A percentile compares a stretch with the other conserved stretches of the same genome.
Conservation (phyloP, 2,888 invertebrate species). For the Heliconius aoede region DNA sequence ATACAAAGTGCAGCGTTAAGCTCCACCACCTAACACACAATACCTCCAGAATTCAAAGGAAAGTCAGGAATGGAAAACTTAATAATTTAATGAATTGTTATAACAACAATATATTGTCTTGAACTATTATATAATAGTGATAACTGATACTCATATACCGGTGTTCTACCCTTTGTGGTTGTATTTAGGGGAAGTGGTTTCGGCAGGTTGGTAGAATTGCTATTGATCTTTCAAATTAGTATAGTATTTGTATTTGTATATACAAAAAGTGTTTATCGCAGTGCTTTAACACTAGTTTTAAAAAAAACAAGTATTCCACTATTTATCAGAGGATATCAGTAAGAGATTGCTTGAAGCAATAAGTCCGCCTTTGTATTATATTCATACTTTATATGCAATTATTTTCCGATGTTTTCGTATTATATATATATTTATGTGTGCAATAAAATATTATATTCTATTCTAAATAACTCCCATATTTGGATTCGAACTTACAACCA, state of each 20-base stretch:
- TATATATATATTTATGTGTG: neutral
- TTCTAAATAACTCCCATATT: neutral
- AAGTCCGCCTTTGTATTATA: neutral
- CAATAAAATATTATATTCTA: neutral
- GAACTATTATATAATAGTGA: neutral
- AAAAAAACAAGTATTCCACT: too few relatives aligned
- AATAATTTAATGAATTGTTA: too few relatives aligned
- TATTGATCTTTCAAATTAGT: slow-evolving; percentile 9
- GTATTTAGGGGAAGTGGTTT: slow-evolving; percentile 16
- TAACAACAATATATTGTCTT: neutral
- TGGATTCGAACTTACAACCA: neutral
- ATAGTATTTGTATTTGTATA: neutral
- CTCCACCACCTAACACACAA: too few relatives aligned
- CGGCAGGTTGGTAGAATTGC: slow-evolving; percentile 1
- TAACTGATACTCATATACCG: neutral
- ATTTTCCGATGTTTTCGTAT: neutral
- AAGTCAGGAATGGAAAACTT: neutral
- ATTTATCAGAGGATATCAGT: neutral
- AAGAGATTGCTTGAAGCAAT: slow-evolving; percentile 2
- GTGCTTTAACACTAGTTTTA: too few relatives aligned
- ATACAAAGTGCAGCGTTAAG: too few relatives aligned
- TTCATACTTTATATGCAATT: neutral
- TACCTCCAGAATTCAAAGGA: too few relatives aligned
- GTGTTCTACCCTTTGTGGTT: slow-evolving; percentile 4
- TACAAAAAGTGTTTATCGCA: neutral